A percentile compares a stretch with the other conserved stretches of the same genome.
These are phyloP conservation scores for Hypotaenidia philippensis DNA, from an alignment of 2,797 vertebrate genomes.

Conservation along the genomic window DNA sequence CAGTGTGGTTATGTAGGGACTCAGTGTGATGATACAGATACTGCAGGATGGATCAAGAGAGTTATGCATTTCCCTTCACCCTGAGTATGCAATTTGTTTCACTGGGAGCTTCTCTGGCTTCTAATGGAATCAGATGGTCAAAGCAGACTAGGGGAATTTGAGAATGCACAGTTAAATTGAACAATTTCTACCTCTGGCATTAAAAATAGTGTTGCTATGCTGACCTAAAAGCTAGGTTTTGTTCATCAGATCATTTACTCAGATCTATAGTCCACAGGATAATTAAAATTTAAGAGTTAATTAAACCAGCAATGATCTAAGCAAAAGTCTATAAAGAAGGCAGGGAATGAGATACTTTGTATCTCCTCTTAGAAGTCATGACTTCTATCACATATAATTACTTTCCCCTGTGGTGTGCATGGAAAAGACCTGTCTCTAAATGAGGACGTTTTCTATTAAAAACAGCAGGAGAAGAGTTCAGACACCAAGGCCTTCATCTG, in stretches of 20 bases:
- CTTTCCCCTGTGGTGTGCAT: slow-evolving; percentile 19
- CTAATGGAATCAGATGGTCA: not conserved
- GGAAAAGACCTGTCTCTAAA: slow-evolving; percentile 21
- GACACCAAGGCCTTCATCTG: not conserved
- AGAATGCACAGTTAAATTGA: not conserved
- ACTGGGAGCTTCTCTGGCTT: not conserved
- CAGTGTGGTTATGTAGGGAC: not conserved
- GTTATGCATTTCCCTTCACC: not conserved
- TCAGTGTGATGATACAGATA: not conserved
- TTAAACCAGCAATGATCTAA: slow-evolving; percentile 64
- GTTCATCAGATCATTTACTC: slow-evolving; percentile 22
- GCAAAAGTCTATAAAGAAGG: slow-evolving; percentile 43
- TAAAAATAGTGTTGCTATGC: not conserved
- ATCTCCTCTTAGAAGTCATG: slow-evolving; percentile 60
- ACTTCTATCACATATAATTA: slow-evolving; percentile 68
- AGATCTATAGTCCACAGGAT: slow-evolving; percentile 1
- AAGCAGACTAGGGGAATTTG: not conserved
- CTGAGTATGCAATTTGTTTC: not conserved
- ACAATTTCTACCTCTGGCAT: not conserved
- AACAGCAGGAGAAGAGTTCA: slow-evolving; percentile 41
- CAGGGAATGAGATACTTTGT: slow-evolving; percentile 45
- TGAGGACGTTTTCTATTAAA: slow-evolving; percentile 43
- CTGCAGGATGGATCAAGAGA: not conserved
- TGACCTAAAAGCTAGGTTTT: slow-evolving; percentile 36
- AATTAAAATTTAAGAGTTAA: slow-evolving; percentile 67